Evolutionary conservation across 2,888 invertebrate species (phyloP), one percentile per base, ranked within the genome.

Genomic region (Habrosyne pyritoides): DNA sequence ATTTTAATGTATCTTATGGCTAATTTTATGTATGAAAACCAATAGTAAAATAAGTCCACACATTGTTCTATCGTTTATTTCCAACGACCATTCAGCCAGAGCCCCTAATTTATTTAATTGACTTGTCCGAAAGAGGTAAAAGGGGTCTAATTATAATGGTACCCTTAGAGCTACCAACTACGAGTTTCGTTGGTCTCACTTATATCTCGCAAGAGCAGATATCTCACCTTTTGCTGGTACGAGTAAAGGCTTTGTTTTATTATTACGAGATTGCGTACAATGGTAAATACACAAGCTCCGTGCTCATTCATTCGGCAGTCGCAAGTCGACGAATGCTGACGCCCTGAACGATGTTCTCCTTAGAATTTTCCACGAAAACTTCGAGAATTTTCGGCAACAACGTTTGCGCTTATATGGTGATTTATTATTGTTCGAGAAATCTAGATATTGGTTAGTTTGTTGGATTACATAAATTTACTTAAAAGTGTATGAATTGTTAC

Each of bases 271-370:
- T 57, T 56, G 53, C 60, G 66, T 61, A 59, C 61, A 47, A 52
- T 51, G 33, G 33, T 33, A 51, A 26, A 28, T 52, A 53, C 52
- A 55, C 47, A 47, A 57, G 59, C 57, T 55, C 64, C 54, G 49
- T 56, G n/a, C 61, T 69, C 73, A 73, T 75, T 83, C 83, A 79
- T 71, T 80, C 81, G 71, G 69, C 67, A 67, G 74, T 69, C 69
- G 74, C 64, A 71, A 64, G 64, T 65, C 72, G 72, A 57, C 68
- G 75, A 63, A 69, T 73, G 62, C 73, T 67, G 75, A 69, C 77
- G 77, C 65, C 67, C 68, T 53, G 59, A 47, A 47, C 55, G 60
- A 75, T 56, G 67, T 73, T 71, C 33, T 33, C 63, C 65, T 63
- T 56, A 61, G 65, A 74, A 71, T 73, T 75, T 74, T 73, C 68